Percentiles rank a stretch among this genome's conserved stretches.
phyloP scores from a whole-genome alignment of 2,888 invertebrate species.

The Oligia fasciuncula region DNA sequence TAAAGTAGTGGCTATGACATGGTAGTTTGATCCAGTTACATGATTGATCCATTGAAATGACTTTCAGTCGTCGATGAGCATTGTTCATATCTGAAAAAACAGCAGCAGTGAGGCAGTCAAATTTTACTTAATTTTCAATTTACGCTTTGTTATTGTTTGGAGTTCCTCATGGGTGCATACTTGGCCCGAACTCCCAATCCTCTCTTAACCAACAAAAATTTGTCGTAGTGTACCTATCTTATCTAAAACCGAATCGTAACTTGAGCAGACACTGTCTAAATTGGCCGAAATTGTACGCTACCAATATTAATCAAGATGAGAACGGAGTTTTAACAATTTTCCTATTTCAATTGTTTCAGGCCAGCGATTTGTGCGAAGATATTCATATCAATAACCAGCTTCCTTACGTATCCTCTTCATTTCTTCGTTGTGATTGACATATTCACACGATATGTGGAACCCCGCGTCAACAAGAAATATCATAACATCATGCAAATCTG shows the following conservation, averaged over 20 bases:
- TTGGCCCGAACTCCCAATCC: not conserved
- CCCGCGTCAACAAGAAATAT: slow-evolving; percentile 89
- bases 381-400: slow-evolving; percentile 96
- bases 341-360: slow-evolving; percentile 83
- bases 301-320: not conserved
- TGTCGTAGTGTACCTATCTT: not conserved
- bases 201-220: not conserved
- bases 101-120: rapidly evolving
- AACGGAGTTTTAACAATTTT: not conserved
- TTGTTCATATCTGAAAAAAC: not conserved
- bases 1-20: not conserved
- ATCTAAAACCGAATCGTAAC: no score
- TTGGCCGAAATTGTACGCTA: not conserved
- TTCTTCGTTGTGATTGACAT: slow-evolving; percentile 98
- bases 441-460: slow-evolving; percentile 93
- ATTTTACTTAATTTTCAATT: not conserved
- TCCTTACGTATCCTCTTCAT: slow-evolving; percentile 97
- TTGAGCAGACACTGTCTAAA: not conserved
- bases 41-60: not conserved
- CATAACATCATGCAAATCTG: slow-evolving; percentile 74
- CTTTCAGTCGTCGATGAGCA: not conserved
- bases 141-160: not conserved
- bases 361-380: slow-evolving; percentile 94
- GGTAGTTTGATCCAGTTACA: not conserved
- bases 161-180: not conserved